Evolutionary conservation across 2,797 vertebrate genomes (phyloP), one percentile per base, ranked within the genome.

Genomic region (Anniella stebbinsi): DNA sequence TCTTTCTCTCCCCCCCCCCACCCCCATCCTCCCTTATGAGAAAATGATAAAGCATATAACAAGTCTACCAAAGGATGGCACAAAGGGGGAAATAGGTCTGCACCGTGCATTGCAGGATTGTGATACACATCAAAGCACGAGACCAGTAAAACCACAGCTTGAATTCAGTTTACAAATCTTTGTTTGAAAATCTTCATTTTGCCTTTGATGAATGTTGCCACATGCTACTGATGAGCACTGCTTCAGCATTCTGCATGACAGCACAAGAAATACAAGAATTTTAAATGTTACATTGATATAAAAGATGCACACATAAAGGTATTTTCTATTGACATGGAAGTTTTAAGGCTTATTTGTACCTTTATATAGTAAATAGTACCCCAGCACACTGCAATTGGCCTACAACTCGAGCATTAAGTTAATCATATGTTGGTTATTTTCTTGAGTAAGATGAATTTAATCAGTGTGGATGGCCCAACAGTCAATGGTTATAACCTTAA

Each of bases 141-240:
- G 12, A 41, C 45, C 63, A 87, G 90, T 57, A 81, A 1, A 84
- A 92, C 67, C 51, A 83, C 11, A 70, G 45, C 30, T 0, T 70
- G 38, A 87, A 13, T 67, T 76, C 36, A 38, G 4, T 57, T 13
- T 60, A 77, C 2, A 4, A 21, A 84, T 0, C 1, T 1, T 11
- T 66, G 87, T 70, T 87, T 76, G 90, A 89, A 76, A 21, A 75
- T 88, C 11, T 60, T 38, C n/a, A 1, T 91, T 88, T 15, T 85
- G 21, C 2, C 78, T 93, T 88, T 92, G 30, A 36, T 73, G 88
- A 90, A 77, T 80, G 33, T 75, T 89, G 36, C 90, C 83, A 67
- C 41, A 70, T 70, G 28, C 41, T 76, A 17, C 18, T 76, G 48
- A 33, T 38, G 3, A 82, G 0, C 36, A 77, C 25, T 77, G 77